These are phyloP conservation scores for honey bee (Apis mellifera) DNA, from an alignment of 1,140 invertebrate genomes.

Conservation along the genomic window DNA sequence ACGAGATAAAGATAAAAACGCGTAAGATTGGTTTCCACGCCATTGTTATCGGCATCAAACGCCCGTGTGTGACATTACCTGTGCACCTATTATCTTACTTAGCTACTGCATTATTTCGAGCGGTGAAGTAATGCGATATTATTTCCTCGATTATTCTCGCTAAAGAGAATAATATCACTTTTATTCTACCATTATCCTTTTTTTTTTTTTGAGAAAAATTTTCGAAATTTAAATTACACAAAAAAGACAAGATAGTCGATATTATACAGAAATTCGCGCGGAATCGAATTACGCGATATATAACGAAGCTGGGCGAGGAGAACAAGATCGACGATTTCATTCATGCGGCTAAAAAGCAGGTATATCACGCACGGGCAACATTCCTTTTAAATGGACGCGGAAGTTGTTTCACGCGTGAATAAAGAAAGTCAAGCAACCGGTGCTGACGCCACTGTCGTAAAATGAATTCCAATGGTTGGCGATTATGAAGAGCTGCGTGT, in stretches of 20 bases:
- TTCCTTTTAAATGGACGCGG: slow-evolving; percentile 15
- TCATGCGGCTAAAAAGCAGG: background rate
- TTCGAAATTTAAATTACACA: background rate
- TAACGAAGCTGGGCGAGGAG: background rate
- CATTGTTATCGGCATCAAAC: slow-evolving; percentile 24
- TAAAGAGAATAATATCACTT: too few relatives aligned
- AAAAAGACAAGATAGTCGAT: too few relatives aligned
- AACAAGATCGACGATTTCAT: background rate
- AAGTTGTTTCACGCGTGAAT: slow-evolving; percentile 37
- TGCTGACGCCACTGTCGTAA: slow-evolving; percentile 6
- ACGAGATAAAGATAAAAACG: background rate
- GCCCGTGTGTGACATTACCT: slow-evolving; percentile 43
- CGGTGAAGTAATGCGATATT: background rate
- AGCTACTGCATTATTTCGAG: slow-evolving; percentile 10
- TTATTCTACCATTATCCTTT: too few relatives aligned
- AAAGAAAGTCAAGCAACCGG: slow-evolving; percentile 8
- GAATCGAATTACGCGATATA: background rate
- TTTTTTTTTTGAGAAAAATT: too few relatives aligned
- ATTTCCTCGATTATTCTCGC: background rate
- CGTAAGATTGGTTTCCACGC: background rate
- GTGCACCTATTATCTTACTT: slow-evolving; percentile 7
- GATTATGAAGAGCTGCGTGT: slow-evolving; percentile 18
- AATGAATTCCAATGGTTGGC: slow-evolving; percentile 27
- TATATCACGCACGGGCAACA: background rate
- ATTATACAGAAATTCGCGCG: too few relatives aligned